Conservation (phyloP, 2,888 invertebrate genomes). For the Eueremaeus valkanovi region DNA sequence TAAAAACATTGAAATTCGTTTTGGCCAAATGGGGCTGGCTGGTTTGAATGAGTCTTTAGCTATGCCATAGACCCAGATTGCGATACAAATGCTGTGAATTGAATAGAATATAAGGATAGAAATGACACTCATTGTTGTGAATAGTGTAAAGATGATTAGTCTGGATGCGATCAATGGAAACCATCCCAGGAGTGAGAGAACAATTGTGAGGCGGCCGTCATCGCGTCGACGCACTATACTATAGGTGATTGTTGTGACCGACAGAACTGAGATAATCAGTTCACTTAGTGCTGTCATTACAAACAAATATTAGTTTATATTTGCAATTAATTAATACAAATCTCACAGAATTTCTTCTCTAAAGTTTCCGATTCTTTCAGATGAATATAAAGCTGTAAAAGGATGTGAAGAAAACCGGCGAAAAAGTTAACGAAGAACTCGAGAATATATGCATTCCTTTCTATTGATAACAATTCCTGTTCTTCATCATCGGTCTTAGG, state of each 20-base stretch:
- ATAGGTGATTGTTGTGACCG: conserved; percentile 47
- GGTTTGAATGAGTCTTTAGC: conserved; percentile 42
- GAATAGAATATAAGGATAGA: conserved; percentile 43
- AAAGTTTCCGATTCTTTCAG: conserved; percentile 1
- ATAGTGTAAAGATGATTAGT: conserved; percentile 44
- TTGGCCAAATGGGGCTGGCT: neutral
- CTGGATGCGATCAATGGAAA: conserved; percentile 45
- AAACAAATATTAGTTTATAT: neutral
- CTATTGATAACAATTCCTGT: conserved; percentile 42
- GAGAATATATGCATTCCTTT: conserved; percentile 44
- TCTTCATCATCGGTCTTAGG: conserved; percentile 42
- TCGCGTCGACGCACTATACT: conserved; percentile 45
- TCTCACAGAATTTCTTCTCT: neutral
- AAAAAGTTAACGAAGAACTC: conserved; percentile 48
- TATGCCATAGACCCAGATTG: conserved; percentile 45
- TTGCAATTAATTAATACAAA: neutral
- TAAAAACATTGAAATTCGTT: conserved; percentile 15
- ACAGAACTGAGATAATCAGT: conserved; percentile 44
- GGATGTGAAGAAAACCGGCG: conserved; percentile 46
- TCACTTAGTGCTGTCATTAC: conserved; percentile 41
- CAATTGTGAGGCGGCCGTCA: conserved; percentile 47
- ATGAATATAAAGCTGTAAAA: conserved; percentile 47
- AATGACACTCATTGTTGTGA: conserved; percentile 43
- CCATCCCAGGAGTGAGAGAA: conserved; percentile 41
- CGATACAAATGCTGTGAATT: conserved; percentile 43